Evolutionary conservation across 2,113 vertebrate species (phyloP).

Genomic region (Fukomys damarensis): DNA sequence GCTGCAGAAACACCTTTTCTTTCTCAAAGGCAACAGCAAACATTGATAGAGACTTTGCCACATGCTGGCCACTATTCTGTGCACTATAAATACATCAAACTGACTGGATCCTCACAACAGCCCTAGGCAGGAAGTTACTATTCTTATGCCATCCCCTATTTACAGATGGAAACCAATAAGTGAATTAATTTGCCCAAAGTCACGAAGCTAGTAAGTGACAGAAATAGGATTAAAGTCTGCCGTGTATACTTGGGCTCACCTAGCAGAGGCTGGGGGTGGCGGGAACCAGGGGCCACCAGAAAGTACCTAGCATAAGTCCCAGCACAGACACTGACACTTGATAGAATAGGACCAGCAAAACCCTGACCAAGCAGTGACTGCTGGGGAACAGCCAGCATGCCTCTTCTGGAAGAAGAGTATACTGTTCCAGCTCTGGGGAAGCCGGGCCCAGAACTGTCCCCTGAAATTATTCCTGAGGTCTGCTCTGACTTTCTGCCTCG

Average conservation of each 20-base stretch:
- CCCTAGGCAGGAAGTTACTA: not conserved
- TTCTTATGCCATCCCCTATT: not conserved
- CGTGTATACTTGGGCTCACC: not conserved
- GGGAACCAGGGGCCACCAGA: not conserved
- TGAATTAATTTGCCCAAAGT: not conserved
- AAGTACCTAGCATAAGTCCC: not conserved
- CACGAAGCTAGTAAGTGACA: not conserved
- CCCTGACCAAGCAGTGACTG: not conserved
- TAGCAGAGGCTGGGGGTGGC: not conserved
- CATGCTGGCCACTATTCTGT: not conserved
- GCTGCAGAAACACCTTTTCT: not conserved
- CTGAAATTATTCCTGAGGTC: not conserved
- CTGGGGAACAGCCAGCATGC: not conserved
- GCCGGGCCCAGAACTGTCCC: not conserved
- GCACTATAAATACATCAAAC: not conserved
- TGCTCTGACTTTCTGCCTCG: constrained; percentile 77
- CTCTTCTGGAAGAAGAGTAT: not conserved
- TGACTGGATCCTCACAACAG: not conserved
- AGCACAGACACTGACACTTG: not conserved
- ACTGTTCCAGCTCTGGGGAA: not conserved
- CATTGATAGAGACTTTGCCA: not conserved
- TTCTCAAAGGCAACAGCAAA: constrained; percentile 30
- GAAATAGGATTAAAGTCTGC: constrained; percentile 8
- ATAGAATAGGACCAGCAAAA: not conserved
- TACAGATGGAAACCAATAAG: constrained; percentile 20